phyloP scores from a whole-genome alignment of 2,888 invertebrate species.

The Apamea anceps region DNA sequence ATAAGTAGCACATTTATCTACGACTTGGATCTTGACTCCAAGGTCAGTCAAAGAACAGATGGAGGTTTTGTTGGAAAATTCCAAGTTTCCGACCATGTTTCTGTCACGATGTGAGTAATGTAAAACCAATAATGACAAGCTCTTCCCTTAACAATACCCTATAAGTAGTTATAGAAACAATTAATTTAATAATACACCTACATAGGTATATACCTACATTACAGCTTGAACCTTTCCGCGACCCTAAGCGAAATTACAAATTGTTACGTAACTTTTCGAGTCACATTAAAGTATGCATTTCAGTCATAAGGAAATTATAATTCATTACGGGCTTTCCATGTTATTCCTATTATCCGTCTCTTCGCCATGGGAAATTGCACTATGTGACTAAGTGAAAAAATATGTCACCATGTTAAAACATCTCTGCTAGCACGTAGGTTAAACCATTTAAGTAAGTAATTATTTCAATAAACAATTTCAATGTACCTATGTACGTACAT shows the following conservation, averaged over 20 bases:
- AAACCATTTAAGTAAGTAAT: neutral
- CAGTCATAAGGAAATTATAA: conserved; percentile 32
- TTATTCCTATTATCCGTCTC: neutral
- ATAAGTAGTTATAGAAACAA: neutral
- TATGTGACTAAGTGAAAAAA: conserved; percentile 10
- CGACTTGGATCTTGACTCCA: conserved; percentile 39
- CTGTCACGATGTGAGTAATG: conserved; percentile 1
- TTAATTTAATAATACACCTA: neutral
- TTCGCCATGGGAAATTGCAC: conserved; percentile 14
- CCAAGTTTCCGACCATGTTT: conserved; percentile 19
- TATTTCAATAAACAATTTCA: neutral
- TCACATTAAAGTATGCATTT: conserved; percentile 9
- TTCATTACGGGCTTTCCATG: conserved; percentile 16
- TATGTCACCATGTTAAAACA: neutral
- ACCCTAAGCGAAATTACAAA: neutral
- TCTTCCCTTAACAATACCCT: neutral
- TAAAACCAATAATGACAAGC: conserved; percentile 2
- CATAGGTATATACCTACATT: neutral
- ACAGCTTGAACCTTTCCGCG: neutral
- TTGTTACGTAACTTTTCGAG: neutral
- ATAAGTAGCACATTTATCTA: conserved; percentile 38
- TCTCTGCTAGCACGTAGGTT: conserved; percentile 8
- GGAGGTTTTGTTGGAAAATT: conserved; percentile 34
- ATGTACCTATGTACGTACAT: conserved; percentile 1
- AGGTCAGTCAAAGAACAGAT: conserved; percentile 43